phyloP scores from a whole-genome alignment of 2,888 invertebrate genomes.

The Sminthurinus aureus region DNA sequence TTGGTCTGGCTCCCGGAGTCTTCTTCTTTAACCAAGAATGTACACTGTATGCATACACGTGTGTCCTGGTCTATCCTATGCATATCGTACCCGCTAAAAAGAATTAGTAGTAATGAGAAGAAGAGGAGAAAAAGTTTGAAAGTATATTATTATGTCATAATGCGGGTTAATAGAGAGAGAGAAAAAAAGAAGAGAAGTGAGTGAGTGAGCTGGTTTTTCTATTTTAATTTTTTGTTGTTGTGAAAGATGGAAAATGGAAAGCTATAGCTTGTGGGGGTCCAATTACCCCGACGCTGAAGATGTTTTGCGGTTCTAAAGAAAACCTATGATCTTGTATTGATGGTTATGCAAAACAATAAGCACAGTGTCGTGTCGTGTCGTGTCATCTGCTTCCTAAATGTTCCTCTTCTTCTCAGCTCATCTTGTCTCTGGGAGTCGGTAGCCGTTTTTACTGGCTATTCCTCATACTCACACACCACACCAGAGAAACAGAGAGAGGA shows the following conservation, averaged over 20 bases:
- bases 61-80: too few species aligned
- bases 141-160: too few species aligned
- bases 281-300: slow-evolving; percentile 36
- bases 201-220: background rate
- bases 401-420: background rate
- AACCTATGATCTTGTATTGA: slow-evolving; percentile 40
- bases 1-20: slow-evolving; percentile 18
- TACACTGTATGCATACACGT: background rate
- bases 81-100: background rate
- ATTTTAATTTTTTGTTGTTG: background rate
- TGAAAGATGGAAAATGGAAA: slow-evolving; percentile 36
- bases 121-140: background rate
- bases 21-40: background rate
- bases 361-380: slow-evolving; percentile 37
- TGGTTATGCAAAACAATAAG: slow-evolving; percentile 42
- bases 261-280: slow-evolving; percentile 39
- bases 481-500: background rate
- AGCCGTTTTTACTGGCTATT: slow-evolving; percentile 4
- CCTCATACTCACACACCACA: background rate
- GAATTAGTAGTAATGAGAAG: background rate
- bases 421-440: slow-evolving; percentile 26
- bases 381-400: slow-evolving; percentile 39
- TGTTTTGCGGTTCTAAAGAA: slow-evolving; percentile 33
- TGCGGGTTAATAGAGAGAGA: background rate
- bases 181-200: background rate